Evolutionary conservation across 2,113 vertebrate species (phyloP), one percentile per base, ranked within the genome.

Genomic region (Osmerus mordax): DNA sequence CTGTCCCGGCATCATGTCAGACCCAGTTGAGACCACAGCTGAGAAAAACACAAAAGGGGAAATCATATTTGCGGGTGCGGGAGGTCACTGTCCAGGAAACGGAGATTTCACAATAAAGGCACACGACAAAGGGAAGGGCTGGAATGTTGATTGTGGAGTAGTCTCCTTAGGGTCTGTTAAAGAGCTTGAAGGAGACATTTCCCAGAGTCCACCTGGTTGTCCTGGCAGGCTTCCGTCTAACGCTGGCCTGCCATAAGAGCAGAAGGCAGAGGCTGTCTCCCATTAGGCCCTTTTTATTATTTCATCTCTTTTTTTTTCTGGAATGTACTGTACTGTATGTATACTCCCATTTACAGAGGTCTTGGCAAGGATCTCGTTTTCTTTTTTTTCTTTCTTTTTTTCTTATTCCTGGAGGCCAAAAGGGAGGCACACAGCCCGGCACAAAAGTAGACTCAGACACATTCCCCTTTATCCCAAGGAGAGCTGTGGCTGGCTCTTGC

Each of bases 1-100:
- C 94, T 95, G 96, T 89, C 96, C 96, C 86, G 96, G 96, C 96
- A 98, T 98, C 94, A 95, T 91, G 93, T 94, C 94, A 95, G 89
- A 75, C 86, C 86, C 79, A 67, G 87, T 76, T 79, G 84, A 80
- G 80, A 91, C 88, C 90, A 83, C 89, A 90, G 88, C 92, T 92
- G 76, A 72, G 18, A 41, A 64, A 64, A 4, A 62, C 23, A 15
- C 4, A 18, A 15, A 14, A 64, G 54, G 62, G 12, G 65, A 66
- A 47, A 23, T 47, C 41, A 36, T 23, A 67, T 9, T 41, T 14
- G 14, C 51, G 11, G n/a, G 7, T 16, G 41, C 29, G 15, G 55
- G 54, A 28, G 7, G 41, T 47, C 41, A 2, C 41, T 47, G 41
- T 6, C 32, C 25, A 36, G 32, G 32, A 36, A 47, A 9, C 7